Base-by-base conservation (phyloP, 2,113 vertebrate genomes). In the Pantherophis guttatus region DNA sequence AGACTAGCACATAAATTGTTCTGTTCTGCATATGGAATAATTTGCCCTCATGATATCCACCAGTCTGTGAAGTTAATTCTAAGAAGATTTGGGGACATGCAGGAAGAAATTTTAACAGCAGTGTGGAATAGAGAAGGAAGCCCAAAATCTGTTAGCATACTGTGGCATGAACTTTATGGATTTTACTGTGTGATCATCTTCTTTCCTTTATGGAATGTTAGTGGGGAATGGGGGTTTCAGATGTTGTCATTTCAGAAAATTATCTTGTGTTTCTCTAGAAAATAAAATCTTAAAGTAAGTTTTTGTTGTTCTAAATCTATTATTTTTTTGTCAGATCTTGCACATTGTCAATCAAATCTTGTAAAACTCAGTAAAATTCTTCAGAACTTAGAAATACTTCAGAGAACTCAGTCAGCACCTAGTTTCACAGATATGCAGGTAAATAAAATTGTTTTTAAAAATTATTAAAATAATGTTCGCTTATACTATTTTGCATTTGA, bases 341-440 rank as follows among this genome's bases (percentile, higher is more conserved):
- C 99, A 85, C 98, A 99, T 87, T 99, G 99, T 97, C 99, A 99
- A 95, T 98, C 99, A 92, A 99, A 98, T 97, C 98, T 99, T 93
- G 98, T 99, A 24, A 99, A 99, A 97, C 98, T 99, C 95, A 99
- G 98, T 97, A 98, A 98, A 96, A 98, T 99, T 93, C 97, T 99
- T 96, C 98, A 99, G 97, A 99, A 98, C 97, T 97, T 99, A 97
- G 99, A 99, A 98, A 99, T 99, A 95, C 97, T 99, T 55, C 99
- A 99, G 95, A 99, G 99, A 97, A 99, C 99, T 88, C 99, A 99
- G 96, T 99, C 99, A 70, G 99, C 98, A 1, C 99, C 99, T 86
- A 99, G 99, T 96, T 99, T 99, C 97, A 99, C 98, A 94, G 99
- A 99, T 93, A 98, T 98, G 97, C 98, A 98, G 98, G 98, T 98